A percentile compares a stretch with the other conserved stretches of the same genome.
Conservation (phyloP, 1,140 invertebrate genomes). For the Eriocheir sinensis region DNA sequence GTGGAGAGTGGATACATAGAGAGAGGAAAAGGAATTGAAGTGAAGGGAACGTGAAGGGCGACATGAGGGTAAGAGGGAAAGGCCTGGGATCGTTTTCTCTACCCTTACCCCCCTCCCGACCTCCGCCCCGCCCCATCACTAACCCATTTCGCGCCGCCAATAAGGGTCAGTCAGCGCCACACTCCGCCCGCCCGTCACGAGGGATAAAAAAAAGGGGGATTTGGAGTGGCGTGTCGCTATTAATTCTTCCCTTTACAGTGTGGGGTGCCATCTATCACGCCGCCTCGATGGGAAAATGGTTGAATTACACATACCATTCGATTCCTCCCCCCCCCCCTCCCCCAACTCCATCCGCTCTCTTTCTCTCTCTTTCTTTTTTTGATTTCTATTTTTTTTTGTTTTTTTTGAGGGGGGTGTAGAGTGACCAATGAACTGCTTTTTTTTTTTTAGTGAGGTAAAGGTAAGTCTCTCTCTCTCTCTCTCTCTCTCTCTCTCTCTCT, state of each 20-base stretch:
- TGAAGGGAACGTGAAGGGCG: background rate
- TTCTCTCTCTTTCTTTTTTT: too few relatives aligned
- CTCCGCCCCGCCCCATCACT: background rate
- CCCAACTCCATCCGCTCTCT: too few relatives aligned
- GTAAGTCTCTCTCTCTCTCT: too few relatives aligned
- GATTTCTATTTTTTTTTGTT: too few relatives aligned
- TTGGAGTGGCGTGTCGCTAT: slow-evolving; percentile 20
- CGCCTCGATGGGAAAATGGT: too few relatives aligned
- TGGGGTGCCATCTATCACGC: background rate
- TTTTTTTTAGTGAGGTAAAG: too few relatives aligned
- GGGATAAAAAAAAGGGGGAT: background rate
- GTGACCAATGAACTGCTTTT: background rate
- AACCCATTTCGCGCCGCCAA: background rate
- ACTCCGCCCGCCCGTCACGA: background rate
- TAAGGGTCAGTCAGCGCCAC: slow-evolving; percentile 21
- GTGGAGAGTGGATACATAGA: too few relatives aligned
- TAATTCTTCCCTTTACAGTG: slow-evolving; percentile 15
- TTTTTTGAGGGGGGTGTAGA: too few relatives aligned
- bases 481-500: too few relatives aligned
- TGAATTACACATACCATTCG: too few relatives aligned
- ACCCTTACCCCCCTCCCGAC: background rate
- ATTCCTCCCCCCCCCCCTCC: background rate
- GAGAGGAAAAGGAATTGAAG: too few relatives aligned
- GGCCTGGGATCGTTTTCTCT: slow-evolving; percentile 20
- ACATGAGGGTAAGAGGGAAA: background rate